Evolutionary conservation across 2,797 vertebrate species (phyloP), one percentile per base, ranked within the genome.

Genomic region (Melopsittacus undulatus): DNA sequence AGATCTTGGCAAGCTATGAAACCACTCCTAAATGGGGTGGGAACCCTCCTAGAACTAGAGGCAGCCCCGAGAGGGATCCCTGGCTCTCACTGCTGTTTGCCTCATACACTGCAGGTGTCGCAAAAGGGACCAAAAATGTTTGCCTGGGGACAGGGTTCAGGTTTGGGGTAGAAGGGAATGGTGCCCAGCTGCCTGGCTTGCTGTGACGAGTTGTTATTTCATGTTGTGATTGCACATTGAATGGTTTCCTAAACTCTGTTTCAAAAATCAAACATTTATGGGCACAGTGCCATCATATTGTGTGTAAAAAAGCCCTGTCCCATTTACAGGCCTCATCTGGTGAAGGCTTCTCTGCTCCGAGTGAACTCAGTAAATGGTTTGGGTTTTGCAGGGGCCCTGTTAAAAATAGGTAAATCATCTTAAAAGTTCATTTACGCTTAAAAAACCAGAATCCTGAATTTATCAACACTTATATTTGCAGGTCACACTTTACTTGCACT

Each of bases 401-500:
- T 89, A 88, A 94, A 94, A 89, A 63, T 6, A 38, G 5, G 13
- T 27, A 48, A 45, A 46, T 24, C 74, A 43, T 22, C 74, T 74
- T 83, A 46, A 87, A 84, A 86, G 17, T 8, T 49, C n/a, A 38
- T 79, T 80, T 82, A 49, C 0, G 4, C 46, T 69, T 52, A 30
- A 83, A 84, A 70, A 68, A 32, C 3, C 5, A 8, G 26, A 51
- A 27, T 17, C 40, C 45, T 56, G 82, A 40, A 84, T 96, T 93
- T 95, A 96, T 94, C 94, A 96, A 92, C 91, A 91, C 89, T 95
- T 92, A 77, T 89, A 94, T 97, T 96, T 96, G 96, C 95, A 97
- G 95, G 96, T 96, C 96, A 97, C 92, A 90, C 90, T 96, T 96
- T 95, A 91, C 93, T 95, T 95, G 92, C 95, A 87, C 96, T 96